phyloP scores from a whole-genome alignment of 2,888 invertebrate genomes.

The Cantharis rustica region DNA sequence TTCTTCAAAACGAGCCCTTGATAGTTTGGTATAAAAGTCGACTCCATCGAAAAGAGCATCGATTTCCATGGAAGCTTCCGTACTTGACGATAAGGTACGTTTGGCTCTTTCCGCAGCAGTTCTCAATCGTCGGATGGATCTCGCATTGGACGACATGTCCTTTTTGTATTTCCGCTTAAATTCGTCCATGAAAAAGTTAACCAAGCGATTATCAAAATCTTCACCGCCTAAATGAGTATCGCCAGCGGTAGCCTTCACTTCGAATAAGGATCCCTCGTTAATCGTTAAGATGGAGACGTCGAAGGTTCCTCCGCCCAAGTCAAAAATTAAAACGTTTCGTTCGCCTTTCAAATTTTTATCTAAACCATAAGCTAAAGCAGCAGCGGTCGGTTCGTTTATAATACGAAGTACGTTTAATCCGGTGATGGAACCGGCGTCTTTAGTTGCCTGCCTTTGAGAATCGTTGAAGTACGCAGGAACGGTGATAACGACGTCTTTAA shows the following conservation, averaged over 20 bases:
- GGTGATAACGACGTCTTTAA: constrained; percentile 76
- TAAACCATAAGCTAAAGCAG: constrained; percentile 73
- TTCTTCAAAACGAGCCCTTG: constrained; percentile 78
- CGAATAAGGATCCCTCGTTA: constrained; percentile 76
- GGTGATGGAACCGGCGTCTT: constrained; percentile 77
- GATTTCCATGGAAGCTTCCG: constrained; percentile 60
- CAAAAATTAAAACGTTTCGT: constrained; percentile 68
- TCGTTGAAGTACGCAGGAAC: constrained; percentile 77
- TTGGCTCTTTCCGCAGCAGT: constrained; percentile 62
- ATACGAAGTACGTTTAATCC: constrained; percentile 81
- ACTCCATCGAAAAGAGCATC: constrained; percentile 59
- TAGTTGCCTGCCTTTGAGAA: constrained; percentile 77
- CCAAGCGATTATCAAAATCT: constrained; percentile 65
- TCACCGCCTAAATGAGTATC: constrained; percentile 85
- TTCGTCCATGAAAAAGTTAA: constrained; percentile 62
- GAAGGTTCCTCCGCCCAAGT: constrained; percentile 70
- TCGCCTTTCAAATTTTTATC: constrained; percentile 70
- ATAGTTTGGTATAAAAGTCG: constrained; percentile 71
- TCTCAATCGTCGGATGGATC: constrained; percentile 56
- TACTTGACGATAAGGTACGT: constrained; percentile 53
- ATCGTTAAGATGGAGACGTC: constrained; percentile 85
- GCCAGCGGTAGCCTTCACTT: constrained; percentile 81
- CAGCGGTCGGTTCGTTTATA: constrained; percentile 82
- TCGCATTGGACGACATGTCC: constrained; percentile 56
- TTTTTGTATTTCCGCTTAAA: constrained; percentile 60